Evolutionary conservation across 2,113 vertebrate genomes (phyloP).

Genomic region (Myotis brandtii): DNA sequence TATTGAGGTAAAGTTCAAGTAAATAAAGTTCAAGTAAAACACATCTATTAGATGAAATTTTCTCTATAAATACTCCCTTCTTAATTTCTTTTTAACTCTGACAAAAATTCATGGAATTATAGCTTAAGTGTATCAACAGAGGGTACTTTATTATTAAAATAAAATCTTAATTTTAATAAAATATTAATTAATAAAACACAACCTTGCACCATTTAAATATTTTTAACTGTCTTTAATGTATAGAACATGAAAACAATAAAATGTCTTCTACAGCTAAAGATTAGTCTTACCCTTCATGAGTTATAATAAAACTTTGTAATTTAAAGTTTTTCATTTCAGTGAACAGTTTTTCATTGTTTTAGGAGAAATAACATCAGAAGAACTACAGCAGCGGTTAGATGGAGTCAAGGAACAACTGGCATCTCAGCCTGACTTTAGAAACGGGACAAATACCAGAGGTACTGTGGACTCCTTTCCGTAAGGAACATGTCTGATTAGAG

Average conservation of each 20-base stretch:
- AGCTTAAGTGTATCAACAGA: neutral
- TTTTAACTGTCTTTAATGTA: slow-evolving; percentile 46
- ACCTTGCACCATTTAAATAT: neutral
- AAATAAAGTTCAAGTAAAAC: neutral
- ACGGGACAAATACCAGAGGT: slow-evolving; percentile 86
- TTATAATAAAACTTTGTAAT: slow-evolving; percentile 43
- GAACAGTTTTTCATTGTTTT: slow-evolving; percentile 69
- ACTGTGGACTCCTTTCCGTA: slow-evolving; percentile 28
- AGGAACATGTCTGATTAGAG: neutral
- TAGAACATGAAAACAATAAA: slow-evolving; percentile 3
- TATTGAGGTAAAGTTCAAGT: slow-evolving; percentile 37
- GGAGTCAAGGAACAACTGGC: slow-evolving; percentile 92
- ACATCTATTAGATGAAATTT: neutral
- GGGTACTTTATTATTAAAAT: slow-evolving; percentile 28
- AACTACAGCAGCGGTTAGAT: slow-evolving; percentile 93
- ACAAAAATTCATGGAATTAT: slow-evolving; percentile 8
- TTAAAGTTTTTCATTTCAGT: neutral
- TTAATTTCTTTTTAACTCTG: slow-evolving; percentile 43
- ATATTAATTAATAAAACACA: neutral
- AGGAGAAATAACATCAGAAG: slow-evolving; percentile 97
- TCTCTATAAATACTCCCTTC: neutral
- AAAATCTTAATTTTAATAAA: slow-evolving; percentile 59
- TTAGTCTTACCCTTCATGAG: slow-evolving; percentile 9
- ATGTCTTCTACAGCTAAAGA: slow-evolving; percentile 16
- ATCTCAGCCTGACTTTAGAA: slow-evolving; percentile 87